Percentiles rank a stretch among this genome's conserved stretches.
phyloP scores from a whole-genome alignment of 2,888 invertebrate genomes.

The Chymomyza caudatula region DNA sequence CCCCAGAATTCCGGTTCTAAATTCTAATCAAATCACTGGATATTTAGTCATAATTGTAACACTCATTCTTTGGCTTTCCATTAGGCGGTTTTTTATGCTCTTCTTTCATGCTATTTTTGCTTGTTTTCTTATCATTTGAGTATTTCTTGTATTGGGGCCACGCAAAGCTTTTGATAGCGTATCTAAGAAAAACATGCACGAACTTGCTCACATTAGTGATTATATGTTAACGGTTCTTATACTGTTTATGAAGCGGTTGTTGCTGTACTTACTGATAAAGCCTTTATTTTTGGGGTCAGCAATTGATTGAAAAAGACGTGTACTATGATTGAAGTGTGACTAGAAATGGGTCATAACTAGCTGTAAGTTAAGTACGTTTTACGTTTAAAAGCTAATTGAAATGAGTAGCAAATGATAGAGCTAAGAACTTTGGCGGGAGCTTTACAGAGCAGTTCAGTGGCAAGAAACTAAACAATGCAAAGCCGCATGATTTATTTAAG shows the following conservation, averaged over 20 bases:
- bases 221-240: not conserved
- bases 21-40: not conserved
- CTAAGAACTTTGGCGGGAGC: not conserved
- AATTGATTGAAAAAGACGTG: conserved; percentile 16
- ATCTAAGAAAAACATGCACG: conserved; percentile 43
- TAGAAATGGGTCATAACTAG: not conserved
- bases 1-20: not conserved
- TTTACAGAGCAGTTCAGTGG: not conserved
- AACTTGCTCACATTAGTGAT: conserved; percentile 15
- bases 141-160: conserved; percentile 44
- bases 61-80: not conserved
- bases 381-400: not conserved
- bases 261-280: conserved; percentile 38
- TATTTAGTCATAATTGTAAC: not conserved
- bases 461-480: not conserved
- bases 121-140: not conserved
- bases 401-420: not conserved
- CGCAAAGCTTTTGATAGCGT: conserved; percentile 45
- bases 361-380: not conserved
- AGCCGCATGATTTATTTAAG: not conserved
- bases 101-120: not conserved
- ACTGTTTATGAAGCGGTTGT: conserved; percentile 20
- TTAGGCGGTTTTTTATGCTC: not conserved
- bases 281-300: conserved; percentile 53
- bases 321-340: not conserved